Base-by-base conservation (phyloP, 2,888 invertebrate species). In the Osedax fenrisi region DNA sequence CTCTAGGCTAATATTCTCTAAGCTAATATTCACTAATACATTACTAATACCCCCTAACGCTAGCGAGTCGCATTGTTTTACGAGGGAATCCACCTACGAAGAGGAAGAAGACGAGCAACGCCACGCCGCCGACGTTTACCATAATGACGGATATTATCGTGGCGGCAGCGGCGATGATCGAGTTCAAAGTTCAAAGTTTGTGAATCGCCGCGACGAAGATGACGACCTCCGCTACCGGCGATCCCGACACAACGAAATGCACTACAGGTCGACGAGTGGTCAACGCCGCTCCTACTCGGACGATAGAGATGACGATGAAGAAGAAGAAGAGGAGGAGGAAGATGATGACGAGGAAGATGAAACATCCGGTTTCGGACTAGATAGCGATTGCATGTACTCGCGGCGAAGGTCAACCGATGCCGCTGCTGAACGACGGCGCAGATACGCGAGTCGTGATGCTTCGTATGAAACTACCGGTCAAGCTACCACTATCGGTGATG, bases 331-430 rank as follows among this genome's bases (percentile, higher is more conserved):
- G 23, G 64, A 67, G 26, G 26, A 70, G 0, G 25, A 22, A 2
- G 61, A 10, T 62, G 56, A 71, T 5, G 72, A 72, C 62, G 68
- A 72, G 23, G 26, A 74, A 13, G 76, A 76, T 22, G 67, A 25
- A 25, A 41, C 73, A 2, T 64, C 70, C 26, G 61, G 64, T 2
- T 76, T 69, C 61, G 41, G 41, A n/a, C 66, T 2, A 23, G 23
- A 62, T 21, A 62, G 25, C 17, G 61, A 76, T 23, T 72, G 62
- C 62, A 22, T 22, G 41, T 62, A 72, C 27, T 68, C 27, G 23
- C 56, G 22, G 26, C 27, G 26, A 21, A 21, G n/a, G 22, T 80
- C 80, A 1, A 80, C 81, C 41, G 81, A 81, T 75, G 77, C 81
- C 25, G 82, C 81, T 5, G 41, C 41, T 5, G 5, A 10, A 10